These are phyloP conservation scores for Pholis gunnellus DNA, from an alignment of 2,113 vertebrate species.

Conservation along the genomic window DNA sequence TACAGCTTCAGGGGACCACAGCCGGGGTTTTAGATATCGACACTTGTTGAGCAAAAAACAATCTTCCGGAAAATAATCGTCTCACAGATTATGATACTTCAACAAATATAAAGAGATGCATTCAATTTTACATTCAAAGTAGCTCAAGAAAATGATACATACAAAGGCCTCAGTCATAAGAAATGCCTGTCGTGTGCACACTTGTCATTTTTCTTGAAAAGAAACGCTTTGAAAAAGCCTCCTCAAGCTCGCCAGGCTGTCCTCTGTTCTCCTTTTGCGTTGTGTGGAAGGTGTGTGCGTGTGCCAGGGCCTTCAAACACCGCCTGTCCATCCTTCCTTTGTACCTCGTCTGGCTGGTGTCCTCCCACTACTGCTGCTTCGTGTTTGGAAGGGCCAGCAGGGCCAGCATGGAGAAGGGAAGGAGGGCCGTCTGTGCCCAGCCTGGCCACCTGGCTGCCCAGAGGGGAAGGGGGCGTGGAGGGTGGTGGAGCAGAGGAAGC, in stretches of 20 bases:
- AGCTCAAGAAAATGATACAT: not conserved
- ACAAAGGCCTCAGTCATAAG: not conserved
- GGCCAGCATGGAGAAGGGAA: slow-evolving; percentile 77
- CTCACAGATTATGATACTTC: not conserved
- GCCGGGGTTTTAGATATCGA: not conserved
- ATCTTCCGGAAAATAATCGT: slow-evolving; percentile 1
- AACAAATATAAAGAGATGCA: not conserved
- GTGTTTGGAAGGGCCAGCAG: slow-evolving; percentile 71
- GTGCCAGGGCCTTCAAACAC: slow-evolving; percentile 62
- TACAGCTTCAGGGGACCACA: not conserved
- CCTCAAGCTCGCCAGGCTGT: not conserved
- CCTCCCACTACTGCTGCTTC: slow-evolving; percentile 64
- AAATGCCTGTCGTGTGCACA: not conserved
- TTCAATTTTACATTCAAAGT: not conserved
- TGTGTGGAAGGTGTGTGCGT: slow-evolving; percentile 46
- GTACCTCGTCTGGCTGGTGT: slow-evolving; percentile 68
- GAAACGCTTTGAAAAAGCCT: slow-evolving; percentile 6
- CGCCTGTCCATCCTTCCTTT: slow-evolving; percentile 58
- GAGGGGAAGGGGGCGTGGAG: slow-evolving; percentile 77
- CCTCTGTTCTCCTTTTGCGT: slow-evolving; percentile 29
- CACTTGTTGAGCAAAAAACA: not conserved
- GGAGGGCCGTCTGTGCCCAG: slow-evolving; percentile 81
- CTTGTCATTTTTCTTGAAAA: slow-evolving; percentile 27
- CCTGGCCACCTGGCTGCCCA: slow-evolving; percentile 80
- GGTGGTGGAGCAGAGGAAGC: slow-evolving; percentile 66